Evolutionary conservation across 2,888 invertebrate genomes (phyloP), one percentile per base, ranked within the genome.

Genomic region (Andrena haemorrhoa): DNA sequence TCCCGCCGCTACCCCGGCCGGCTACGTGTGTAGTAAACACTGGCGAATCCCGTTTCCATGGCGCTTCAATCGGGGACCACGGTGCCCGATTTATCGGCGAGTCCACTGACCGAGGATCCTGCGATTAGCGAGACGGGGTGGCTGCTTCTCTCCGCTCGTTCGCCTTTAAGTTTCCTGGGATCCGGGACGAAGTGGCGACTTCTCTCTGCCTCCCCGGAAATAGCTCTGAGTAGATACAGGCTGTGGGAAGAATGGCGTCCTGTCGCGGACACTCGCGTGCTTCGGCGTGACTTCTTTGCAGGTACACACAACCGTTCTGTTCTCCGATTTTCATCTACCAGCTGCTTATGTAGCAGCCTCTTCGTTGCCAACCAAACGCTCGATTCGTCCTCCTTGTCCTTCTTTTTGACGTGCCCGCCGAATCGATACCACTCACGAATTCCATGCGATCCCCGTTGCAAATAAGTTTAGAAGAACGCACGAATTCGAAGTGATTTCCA

Each of bases 391-490:
- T 23, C 41, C 10, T 10, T 8, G 53, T 47, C n/a, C 31, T 2
- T 3, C 10, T 41, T 51, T 26, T 10, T 26, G 23, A 20, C 69
- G 41, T n/a, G 16, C 7, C 41, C 71, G 23, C 8, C 16, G 53
- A 53, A 63, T 71, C 35, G 12, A 53, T 10, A 26, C 51, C 33
- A 20, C 10, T 31, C 23, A n/a, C 20, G 20, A 31, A 41, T 63
- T 53, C 35, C 41, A 16, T 2, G 29, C 29, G 6, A 10, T n/a
- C 35, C 3, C n/a, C 26, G 53, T 74, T 20, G 56, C 56, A 35
- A 77, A 75, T 60, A 41, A 60, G 33, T 58, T 41, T 6, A 23
- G 31, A 72, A 75, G 41, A 72, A 4, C 47, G 12, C 26, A n/a
- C 29, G 16, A 16, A 31, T 64, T 49, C 65, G 16, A 65, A 20